Evolutionary conservation across 1,140 invertebrate species (phyloP).

Genomic region (Brachystomella parvula): DNA sequence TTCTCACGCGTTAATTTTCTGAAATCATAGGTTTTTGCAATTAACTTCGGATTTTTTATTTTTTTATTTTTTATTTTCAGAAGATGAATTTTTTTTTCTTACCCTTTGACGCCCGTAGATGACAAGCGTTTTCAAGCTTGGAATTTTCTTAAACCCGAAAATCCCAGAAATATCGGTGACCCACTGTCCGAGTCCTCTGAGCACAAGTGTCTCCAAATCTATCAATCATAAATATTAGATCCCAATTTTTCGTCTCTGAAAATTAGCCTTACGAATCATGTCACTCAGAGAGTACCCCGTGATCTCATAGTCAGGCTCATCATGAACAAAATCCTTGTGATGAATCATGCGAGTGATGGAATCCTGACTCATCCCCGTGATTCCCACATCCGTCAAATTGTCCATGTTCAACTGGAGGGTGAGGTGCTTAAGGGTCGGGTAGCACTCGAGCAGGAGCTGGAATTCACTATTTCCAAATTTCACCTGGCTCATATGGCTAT

Average conservation of each 20-base stretch:
- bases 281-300: constrained; percentile 5
- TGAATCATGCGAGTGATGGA: constrained; percentile 3
- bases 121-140: constrained; percentile 18
- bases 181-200: constrained; percentile 22
- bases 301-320: not conserved
- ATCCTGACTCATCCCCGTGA: constrained; percentile 15
- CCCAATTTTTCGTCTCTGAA: not conserved
- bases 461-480: constrained; percentile 22
- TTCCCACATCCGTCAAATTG: constrained; percentile 20
- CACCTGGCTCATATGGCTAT: constrained; percentile 19
- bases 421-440: constrained; percentile 15
- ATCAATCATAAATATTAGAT: constrained; percentile 1
- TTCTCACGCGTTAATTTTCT: not conserved
- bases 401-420: constrained; percentile 17
- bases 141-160: constrained; percentile 21
- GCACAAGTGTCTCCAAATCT: constrained; percentile 24
- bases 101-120: constrained; percentile 7
- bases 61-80: too few species aligned
- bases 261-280: constrained; percentile 12
- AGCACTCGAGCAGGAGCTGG: constrained; percentile 23
- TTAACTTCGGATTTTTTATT: too few species aligned
- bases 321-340: not conserved
- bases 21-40: not conserved
- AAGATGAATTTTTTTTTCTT: too few species aligned
- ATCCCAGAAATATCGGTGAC: constrained; percentile 21